Percentiles rank a stretch among this genome's conserved stretches.
Conservation (phyloP, 2,888 invertebrate genomes). For the Oxyteleia sp. region DNA sequence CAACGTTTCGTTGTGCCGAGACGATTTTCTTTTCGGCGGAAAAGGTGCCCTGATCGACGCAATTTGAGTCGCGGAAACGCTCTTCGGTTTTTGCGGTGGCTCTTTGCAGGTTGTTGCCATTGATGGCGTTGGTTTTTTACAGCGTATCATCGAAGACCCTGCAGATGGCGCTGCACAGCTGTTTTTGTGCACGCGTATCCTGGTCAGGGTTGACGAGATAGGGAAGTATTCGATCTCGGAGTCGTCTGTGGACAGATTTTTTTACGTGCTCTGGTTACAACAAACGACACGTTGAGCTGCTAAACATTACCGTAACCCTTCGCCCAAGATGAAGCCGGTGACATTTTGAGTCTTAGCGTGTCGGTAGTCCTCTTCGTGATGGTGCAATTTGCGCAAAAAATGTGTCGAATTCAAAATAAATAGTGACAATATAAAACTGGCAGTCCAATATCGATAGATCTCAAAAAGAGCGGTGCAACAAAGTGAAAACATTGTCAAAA, state of each 20-base stretch:
- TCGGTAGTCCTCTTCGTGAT: constrained; percentile 77
- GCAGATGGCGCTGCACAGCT: constrained; percentile 87
- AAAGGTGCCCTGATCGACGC: constrained; percentile 89
- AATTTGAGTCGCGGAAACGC: constrained; percentile 70
- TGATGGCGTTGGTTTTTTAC: constrained; percentile 88
- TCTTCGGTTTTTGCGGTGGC: constrained; percentile 26
- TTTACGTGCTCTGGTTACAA: constrained; percentile 71
- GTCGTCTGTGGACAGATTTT: constrained; percentile 88
- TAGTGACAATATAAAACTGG: constrained; percentile 73
- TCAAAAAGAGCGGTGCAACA: constrained; percentile 80
- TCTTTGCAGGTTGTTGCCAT: constrained; percentile 70
- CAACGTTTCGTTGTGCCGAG: constrained; percentile 91
- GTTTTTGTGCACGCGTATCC: too few relatives aligned
- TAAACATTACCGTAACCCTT: constrained; percentile 77
- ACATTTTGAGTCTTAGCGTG: constrained; percentile 78
- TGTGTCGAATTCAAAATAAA: constrained; percentile 65
- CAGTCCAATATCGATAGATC: constrained; percentile 85
- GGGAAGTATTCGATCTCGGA: too few relatives aligned
- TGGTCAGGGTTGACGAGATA: too few relatives aligned
- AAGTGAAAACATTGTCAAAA: constrained; percentile 61
- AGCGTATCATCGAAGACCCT: constrained; percentile 88
- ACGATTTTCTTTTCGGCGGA: constrained; percentile 93
- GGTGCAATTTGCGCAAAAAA: constrained; percentile 75
- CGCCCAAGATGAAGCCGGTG: constrained; percentile 80
- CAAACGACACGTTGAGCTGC: constrained; percentile 61